Evolutionary conservation across 2,797 vertebrate genomes (phyloP).

Genomic region (Scolopax bukidnonensis): DNA sequence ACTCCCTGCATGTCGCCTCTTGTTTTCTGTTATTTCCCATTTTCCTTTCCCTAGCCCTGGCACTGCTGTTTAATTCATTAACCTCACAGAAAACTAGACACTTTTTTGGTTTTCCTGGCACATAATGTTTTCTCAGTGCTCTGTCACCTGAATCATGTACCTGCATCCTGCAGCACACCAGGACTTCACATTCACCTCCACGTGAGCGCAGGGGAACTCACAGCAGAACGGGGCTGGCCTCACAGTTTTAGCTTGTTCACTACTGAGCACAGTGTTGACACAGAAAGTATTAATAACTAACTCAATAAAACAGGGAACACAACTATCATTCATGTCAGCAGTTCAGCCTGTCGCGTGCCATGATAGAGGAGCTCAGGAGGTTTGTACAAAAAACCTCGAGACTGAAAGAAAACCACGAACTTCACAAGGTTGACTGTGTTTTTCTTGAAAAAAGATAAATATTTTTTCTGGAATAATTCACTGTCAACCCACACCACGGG

Average conservation of each 20-base stretch:
- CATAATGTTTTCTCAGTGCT: neutral
- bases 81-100: neutral
- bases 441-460: neutral
- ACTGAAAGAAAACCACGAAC: neutral
- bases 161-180: neutral
- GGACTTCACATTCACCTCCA: neutral
- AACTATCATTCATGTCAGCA: neutral
- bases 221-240: neutral
- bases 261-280: neutral
- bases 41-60: neutral
- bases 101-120: neutral
- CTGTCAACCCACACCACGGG: neutral
- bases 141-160: neutral
- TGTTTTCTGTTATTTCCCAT: neutral
- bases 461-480: neutral
- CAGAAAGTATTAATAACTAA: neutral
- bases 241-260: neutral
- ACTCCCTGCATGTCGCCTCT: neutral
- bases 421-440: neutral
- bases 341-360: neutral
- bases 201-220: neutral
- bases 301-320: neutral
- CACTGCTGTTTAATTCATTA: neutral
- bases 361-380: neutral
- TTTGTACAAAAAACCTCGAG: neutral